phyloP scores from a whole-genome alignment of 2,113 vertebrate species.

The Mormyrus iriodes region DNA sequence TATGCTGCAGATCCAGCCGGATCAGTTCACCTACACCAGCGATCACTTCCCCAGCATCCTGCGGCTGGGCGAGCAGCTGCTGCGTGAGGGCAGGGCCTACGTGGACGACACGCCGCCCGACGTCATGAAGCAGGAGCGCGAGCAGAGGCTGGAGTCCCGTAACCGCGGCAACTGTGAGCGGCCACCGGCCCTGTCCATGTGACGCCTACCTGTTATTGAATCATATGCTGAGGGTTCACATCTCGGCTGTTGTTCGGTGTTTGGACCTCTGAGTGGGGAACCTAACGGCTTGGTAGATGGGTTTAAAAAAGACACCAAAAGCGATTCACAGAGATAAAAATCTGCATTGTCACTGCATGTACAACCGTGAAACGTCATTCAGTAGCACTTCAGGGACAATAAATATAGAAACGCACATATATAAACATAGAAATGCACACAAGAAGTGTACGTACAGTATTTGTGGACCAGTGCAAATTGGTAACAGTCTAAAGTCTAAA shows the following conservation, averaged over 20 bases:
- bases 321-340: not conserved
- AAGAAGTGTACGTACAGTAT: not conserved
- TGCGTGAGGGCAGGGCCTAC: conserved; percentile 84
- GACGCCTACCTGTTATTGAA: not conserved
- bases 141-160: conserved; percentile 80
- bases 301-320: no score
- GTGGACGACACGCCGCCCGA: conserved; percentile 89
- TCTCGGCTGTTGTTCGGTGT: not conserved
- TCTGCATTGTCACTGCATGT: not conserved
- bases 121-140: conserved; percentile 89
- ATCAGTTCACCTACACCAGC: conserved; percentile 96
- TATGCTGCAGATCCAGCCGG: conserved; percentile 90
- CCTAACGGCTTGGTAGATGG: not conserved
- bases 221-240: not conserved
- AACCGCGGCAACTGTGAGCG: conserved; percentile 80
- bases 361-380: no score
- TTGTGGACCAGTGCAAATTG: not conserved
- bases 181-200: accelerated
- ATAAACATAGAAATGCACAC: not conserved
- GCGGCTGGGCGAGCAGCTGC: conserved; percentile 79
- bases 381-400: not conserved
- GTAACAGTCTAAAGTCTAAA: not conserved
- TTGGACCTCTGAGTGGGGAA: not conserved
- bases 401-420: not conserved
- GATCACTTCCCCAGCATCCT: conserved; percentile 87